Evolutionary conservation across 2,888 invertebrate genomes (phyloP), one percentile per base, ranked within the genome.

Genomic region (Minunthozetes semirufus): DNA sequence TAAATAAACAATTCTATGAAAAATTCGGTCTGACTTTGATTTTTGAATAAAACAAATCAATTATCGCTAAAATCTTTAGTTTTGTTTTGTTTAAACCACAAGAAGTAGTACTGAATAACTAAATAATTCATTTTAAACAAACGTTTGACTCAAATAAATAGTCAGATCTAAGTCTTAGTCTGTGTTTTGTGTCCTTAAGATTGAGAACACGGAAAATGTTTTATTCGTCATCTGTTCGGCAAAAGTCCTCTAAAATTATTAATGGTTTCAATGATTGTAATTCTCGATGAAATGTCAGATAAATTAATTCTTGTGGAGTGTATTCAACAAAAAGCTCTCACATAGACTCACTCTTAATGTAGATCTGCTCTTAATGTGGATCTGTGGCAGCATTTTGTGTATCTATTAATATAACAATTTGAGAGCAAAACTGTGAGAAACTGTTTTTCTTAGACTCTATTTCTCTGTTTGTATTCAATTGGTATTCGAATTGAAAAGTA

Each of bases 151-250:
- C 27, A 22, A 27, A 59, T 59, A 59, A 59, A 25, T 59, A 27
- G 2, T 13, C 6, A 42, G 42, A 13, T 42, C 6, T 42, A 11
- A 50, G 48, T 53, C n/a, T 19, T 53, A n/a, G 22, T 56, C 22
- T 56, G 56, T 50, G 50, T 50, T 50, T 50, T 50, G 50, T 50
- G n/a, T 50, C 50, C 33, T 33, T 50, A 56, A 56, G 56, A 56
- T 22, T 56, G 19, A 56, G 19, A 56, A 22, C 22, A 56, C 50
- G 19, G 50, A 50, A 50, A 50, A 50, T 42, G 42, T 42, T 42
- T 17, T 19, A 19, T 50, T 50, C 19, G 3, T n/a, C 50, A 50
- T 19, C n/a, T 50, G n/a, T 19, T 50, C 19, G 50, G 19, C 19
- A 50, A 50, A 50, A 50, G 50, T 50, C 50, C 19, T 19, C 5